Evolutionary conservation across 2,888 invertebrate species (phyloP).

Genomic region (Ormyrus labotus): DNA sequence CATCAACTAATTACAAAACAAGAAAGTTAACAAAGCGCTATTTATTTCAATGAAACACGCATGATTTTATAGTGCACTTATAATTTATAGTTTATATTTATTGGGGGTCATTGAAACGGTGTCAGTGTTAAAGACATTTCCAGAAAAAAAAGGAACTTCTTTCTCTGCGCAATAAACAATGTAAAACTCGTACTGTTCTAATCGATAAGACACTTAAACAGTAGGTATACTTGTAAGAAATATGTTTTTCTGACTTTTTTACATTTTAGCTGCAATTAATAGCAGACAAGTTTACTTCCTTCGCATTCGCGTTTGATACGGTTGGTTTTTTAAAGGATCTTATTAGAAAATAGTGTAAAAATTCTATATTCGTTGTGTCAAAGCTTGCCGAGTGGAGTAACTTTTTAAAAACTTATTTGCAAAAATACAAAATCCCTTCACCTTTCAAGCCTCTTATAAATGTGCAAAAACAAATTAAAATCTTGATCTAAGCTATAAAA

Average conservation of each 20-base stretch:
- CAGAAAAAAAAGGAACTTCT: constrained; percentile 42
- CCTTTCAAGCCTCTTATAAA: too few species aligned
- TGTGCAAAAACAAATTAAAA: too few species aligned
- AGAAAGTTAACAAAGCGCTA: background rate
- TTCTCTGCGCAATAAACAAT: constrained; percentile 41
- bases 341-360: too few species aligned
- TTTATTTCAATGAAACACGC: background rate
- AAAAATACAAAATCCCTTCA: too few species aligned
- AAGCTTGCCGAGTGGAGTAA: too few species aligned
- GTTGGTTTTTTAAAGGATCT: too few species aligned
- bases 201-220: constrained; percentile 14
- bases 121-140: constrained; percentile 52
- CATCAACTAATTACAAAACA: constrained; percentile 24
- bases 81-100: constrained; percentile 31
- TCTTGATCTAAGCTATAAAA: too few species aligned
- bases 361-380: too few species aligned
- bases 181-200: constrained; percentile 21
- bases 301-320: background rate
- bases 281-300: constrained; percentile 24
- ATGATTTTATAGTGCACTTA: background rate
- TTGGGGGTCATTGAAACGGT: constrained; percentile 39
- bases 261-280: background rate
- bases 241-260: constrained; percentile 20
- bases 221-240: background rate
- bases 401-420: too few species aligned